Base-by-base conservation (phyloP, 2,888 invertebrate species). In the Lochmaea crataegi region DNA sequence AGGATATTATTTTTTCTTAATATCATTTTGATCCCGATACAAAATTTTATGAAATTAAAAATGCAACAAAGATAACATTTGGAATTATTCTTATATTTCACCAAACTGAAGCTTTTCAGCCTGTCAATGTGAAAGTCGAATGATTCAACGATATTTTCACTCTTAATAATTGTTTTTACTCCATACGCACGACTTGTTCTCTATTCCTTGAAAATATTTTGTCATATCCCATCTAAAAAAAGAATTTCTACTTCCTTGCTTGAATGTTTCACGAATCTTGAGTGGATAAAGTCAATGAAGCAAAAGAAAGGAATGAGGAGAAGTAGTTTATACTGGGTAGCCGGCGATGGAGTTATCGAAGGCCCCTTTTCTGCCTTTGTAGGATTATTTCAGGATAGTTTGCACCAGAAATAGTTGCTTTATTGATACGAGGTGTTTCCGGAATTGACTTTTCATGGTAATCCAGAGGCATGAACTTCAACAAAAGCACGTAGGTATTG, bases 201-300 rank as follows among this genome's bases (percentile, higher is more conserved):
- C 32, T 38, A 5, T 32, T 5, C 5, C 5, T 32, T 32, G 0
- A 32, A 32, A 32, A 32, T 32, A 32, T 45, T 45, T 16, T 10
- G n/a, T n/a, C 18, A 38, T 0, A 6, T 1, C 38, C n/a, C 16
- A n/a, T 42, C 1, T 32, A 61, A 58, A 58, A n/a, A 58, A 22
- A 32, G 2, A 58, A 1, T 58, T 3, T 9, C n/a, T 51, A 16
- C 56, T 32, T 38, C 57, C 9, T 56, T 57, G 56, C 14, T 32
- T 11, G 32, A 65, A 53, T 69, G 51, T 48, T 38, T 22, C 38
- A 41, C 32, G 64, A 64, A 69, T 56, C 56, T 69, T 64, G 64
- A 69, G 64, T 69, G 69, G 69, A 64, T 69, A 41, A 69, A 53
- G 22, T n/a, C 68, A 69, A 69, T 69, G 69, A 56, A 45, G 64